phyloP scores from a whole-genome alignment of 2,888 invertebrate species.

The Chrysina gloriosa region DNA sequence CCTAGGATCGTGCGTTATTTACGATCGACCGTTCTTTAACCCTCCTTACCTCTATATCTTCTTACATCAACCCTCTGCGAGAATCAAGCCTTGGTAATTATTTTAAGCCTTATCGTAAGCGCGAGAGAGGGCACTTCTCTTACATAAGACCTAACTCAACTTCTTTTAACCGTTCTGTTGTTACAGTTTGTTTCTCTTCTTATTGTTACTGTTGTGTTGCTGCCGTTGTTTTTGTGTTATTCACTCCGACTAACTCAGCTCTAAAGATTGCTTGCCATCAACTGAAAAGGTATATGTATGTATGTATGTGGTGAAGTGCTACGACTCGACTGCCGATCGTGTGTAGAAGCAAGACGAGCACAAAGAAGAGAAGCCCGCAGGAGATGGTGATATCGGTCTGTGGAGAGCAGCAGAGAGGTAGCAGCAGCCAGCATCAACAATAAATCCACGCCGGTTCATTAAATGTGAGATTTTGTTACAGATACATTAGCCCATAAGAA shows the following conservation, averaged over 20 bases:
- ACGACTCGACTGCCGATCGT: background rate
- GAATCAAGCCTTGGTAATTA: slow-evolving; percentile 52
- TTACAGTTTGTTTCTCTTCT: slow-evolving; percentile 9
- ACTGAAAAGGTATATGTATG: background rate
- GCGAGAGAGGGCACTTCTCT: background rate
- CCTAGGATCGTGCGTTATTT: slow-evolving; percentile 55
- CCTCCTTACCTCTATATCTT: slow-evolving; percentile 44
- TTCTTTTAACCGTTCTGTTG: slow-evolving; percentile 4
- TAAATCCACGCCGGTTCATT: slow-evolving; percentile 57
- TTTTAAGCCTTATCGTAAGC: slow-evolving; percentile 54
- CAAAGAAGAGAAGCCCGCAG: slow-evolving; percentile 45
- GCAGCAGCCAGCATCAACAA: slow-evolving; percentile 38
- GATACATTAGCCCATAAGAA: slow-evolving; percentile 62
- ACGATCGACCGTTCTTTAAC: slow-evolving; percentile 50
- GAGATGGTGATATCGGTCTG: slow-evolving; percentile 52
- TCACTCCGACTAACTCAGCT: background rate
- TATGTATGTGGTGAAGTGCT: background rate
- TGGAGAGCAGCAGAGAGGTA: slow-evolving; percentile 38
- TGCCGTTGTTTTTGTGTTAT: background rate
- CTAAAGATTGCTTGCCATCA: background rate
- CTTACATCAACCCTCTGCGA: slow-evolving; percentile 20
- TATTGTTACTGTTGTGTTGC: background rate
- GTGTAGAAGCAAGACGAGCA: slow-evolving; percentile 9
- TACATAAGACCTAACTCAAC: background rate
- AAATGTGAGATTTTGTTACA: slow-evolving; percentile 62